Conservation (phyloP, 2,888 invertebrate genomes). For the Hypena proboscidalis region DNA sequence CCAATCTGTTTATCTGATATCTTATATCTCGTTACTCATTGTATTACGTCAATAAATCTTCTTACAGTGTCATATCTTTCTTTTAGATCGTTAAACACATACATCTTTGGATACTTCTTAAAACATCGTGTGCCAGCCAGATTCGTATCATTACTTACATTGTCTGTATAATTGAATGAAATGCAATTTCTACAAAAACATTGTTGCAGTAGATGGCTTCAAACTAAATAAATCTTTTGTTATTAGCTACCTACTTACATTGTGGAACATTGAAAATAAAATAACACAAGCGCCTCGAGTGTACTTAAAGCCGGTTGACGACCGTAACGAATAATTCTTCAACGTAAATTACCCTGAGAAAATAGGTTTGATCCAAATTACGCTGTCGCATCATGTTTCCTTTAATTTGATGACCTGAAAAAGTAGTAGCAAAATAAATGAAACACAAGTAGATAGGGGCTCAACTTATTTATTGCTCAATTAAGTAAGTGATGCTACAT, state of each 20-base stretch:
- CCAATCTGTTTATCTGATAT: constrained; percentile 27
- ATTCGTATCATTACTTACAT: too few species aligned
- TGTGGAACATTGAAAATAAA: too few species aligned
- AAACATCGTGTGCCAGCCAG: too few species aligned
- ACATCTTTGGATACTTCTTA: too few species aligned
- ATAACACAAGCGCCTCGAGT: too few species aligned
- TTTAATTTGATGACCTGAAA: constrained; percentile 3
- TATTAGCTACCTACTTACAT: too few species aligned
- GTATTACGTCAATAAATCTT: constrained; percentile 24
- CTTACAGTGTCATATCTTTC: constrained; percentile 15
- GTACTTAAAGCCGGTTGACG: too few species aligned
- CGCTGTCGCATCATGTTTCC: background rate
- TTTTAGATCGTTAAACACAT: constrained; percentile 20
- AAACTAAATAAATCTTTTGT: too few species aligned
- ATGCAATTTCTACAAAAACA: too few species aligned
- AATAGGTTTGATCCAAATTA: constrained; percentile 1
- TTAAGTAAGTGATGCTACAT: constrained; percentile 38
- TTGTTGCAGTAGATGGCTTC: too few species aligned
- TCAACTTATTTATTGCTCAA: constrained; percentile 35
- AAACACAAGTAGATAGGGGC: constrained; percentile 21
- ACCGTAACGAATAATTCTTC: background rate
- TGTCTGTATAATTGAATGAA: too few species aligned
- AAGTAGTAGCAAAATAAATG: constrained; percentile 9
- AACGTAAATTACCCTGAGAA: constrained; percentile 1
- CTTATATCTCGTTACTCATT: constrained; percentile 27